These are phyloP conservation scores for Chaenodraco wilsoni DNA, from an alignment of 2,797 vertebrate species.

Conservation along the genomic window DNA sequence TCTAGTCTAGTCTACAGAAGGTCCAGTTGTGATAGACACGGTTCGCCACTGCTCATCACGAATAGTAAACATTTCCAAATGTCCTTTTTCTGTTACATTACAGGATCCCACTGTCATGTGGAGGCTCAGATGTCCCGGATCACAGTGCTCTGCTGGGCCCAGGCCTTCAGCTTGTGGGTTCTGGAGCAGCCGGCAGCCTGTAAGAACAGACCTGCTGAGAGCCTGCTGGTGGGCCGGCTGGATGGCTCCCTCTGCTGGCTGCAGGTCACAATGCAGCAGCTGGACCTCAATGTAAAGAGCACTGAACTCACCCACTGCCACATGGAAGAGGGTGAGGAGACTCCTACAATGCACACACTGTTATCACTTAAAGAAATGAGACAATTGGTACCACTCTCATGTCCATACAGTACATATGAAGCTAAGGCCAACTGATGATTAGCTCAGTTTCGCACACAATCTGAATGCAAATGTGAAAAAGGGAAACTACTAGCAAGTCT, in stretches of 20 bases:
- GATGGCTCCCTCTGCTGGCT: slow-evolving; percentile 87
- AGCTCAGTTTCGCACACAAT: background rate
- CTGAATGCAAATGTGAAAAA: background rate
- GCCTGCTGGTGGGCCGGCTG: slow-evolving; percentile 82
- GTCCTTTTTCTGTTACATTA: slow-evolving; percentile 5
- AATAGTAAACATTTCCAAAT: background rate
- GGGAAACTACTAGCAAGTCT: background rate
- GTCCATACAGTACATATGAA: background rate
- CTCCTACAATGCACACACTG: background rate
- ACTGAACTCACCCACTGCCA: slow-evolving; percentile 81
- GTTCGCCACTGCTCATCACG: background rate
- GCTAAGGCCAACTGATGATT: background rate
- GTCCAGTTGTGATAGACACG: no score
- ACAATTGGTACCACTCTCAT: background rate
- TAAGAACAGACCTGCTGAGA: slow-evolving; percentile 72
- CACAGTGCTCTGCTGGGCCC: slow-evolving; percentile 84
- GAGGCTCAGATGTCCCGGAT: slow-evolving; percentile 83
- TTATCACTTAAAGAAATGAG: background rate
- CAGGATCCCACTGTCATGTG: slow-evolving; percentile 81
- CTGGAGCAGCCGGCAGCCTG: slow-evolving; percentile 58
- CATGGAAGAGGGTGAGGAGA: slow-evolving; percentile 79
- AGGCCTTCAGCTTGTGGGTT: slow-evolving; percentile 74
- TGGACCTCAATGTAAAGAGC: slow-evolving; percentile 73
- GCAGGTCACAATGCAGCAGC: slow-evolving; percentile 78
- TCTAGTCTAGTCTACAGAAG: no score